Evolutionary conservation across 1,140 invertebrate species (phyloP).

Genomic region (Cephus cinctus): DNA sequence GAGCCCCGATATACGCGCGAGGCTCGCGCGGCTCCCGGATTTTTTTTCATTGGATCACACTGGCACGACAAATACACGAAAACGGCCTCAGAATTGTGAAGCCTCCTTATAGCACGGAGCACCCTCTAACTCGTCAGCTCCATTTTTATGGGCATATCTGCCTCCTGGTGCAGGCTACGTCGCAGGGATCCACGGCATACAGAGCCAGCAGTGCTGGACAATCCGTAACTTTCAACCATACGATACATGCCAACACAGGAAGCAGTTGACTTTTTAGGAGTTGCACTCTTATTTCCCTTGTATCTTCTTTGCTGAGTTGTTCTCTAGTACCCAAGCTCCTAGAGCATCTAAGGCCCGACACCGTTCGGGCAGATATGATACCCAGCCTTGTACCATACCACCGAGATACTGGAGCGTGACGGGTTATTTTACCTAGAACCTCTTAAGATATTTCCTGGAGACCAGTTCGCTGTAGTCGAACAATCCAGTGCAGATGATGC

Average conservation of each 20-base stretch:
- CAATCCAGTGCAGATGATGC: slow-evolving; percentile 47
- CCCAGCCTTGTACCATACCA: slow-evolving; percentile 19
- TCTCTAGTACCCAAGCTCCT: too few species aligned
- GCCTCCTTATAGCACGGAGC: slow-evolving; percentile 5
- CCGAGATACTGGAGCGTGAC: slow-evolving; percentile 55
- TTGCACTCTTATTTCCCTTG: too few species aligned
- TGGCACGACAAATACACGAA: slow-evolving; percentile 35
- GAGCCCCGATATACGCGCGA: too few species aligned
- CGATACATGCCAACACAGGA: too few species aligned
- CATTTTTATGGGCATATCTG: slow-evolving; percentile 13
- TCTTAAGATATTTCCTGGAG: slow-evolving; percentile 53
- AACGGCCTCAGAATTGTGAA: slow-evolving; percentile 7
- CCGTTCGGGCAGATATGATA: slow-evolving; percentile 37
- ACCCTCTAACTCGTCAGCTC: slow-evolving; percentile 18
- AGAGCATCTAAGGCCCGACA: too few species aligned
- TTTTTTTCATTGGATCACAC: slow-evolving; percentile 30
- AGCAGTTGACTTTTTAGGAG: too few species aligned
- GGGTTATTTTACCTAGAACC: slow-evolving; percentile 50
- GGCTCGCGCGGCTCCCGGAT: slow-evolving; percentile 5
- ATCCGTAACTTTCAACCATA: too few species aligned
- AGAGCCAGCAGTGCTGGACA: too few species aligned
- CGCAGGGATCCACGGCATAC: too few species aligned
- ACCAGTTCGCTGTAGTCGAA: slow-evolving; percentile 54
- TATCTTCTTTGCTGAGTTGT: too few species aligned
- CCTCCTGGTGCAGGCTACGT: slow-evolving; percentile 4